phyloP scores from a whole-genome alignment of 2,113 vertebrate species.

The Damaliscus lunatus region DNA sequence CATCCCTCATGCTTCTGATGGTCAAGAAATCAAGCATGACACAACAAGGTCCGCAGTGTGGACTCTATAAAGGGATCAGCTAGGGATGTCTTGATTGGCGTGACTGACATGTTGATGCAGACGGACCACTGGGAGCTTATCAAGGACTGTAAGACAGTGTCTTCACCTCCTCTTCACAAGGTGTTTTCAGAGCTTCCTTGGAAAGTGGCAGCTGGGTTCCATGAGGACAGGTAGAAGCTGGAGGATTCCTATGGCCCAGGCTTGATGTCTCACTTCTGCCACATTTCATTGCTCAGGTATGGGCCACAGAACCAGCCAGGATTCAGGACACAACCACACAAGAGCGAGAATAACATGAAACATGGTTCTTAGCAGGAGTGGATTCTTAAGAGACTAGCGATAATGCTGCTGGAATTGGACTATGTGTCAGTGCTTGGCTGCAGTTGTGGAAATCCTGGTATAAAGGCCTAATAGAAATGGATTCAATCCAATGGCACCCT shows the following conservation, averaged over 20 bases:
- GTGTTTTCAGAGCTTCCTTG: neutral
- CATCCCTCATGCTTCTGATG: neutral
- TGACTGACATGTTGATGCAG: neutral
- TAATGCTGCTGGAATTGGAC: neutral
- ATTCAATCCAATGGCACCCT: neutral
- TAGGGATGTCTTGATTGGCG: neutral
- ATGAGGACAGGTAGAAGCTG: neutral
- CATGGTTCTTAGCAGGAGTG: neutral
- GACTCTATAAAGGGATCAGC: neutral
- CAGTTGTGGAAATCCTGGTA: neutral
- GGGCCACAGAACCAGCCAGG: neutral
- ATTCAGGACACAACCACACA: neutral
- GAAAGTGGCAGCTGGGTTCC: neutral
- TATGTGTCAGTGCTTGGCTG: neutral
- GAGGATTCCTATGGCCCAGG: neutral
- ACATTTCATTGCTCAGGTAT: neutral
- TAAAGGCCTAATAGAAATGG: neutral
- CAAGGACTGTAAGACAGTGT: neutral
- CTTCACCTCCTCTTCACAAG: neutral
- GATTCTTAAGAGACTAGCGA: neutral
- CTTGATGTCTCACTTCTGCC: neutral
- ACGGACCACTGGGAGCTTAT: neutral
- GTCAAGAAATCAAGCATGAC: neutral
- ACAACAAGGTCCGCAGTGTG: neutral
- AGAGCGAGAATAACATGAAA: neutral